These are phyloP conservation scores for Drosophila lini DNA, from an alignment of 1,140 invertebrate species.

Conservation along the genomic window DNA sequence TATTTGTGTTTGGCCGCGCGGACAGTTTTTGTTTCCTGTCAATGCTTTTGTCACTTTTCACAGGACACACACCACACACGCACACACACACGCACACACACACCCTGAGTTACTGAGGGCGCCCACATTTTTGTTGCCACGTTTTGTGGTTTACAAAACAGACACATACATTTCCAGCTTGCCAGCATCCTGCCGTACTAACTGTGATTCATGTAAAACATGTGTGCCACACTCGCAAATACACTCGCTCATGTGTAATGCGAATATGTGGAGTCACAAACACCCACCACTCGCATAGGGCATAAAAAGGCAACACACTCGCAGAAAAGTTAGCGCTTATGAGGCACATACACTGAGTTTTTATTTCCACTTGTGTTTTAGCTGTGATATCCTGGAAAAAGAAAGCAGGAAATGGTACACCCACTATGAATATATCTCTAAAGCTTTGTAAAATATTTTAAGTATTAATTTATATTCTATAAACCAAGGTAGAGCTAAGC, in stretches of 20 bases:
- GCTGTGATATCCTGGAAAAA: conserved; percentile 1
- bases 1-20: conserved; percentile 30
- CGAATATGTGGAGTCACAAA: conserved; percentile 31
- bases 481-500: no score
- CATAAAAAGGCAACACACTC: conserved; percentile 41
- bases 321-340: conserved; percentile 51
- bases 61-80: conserved; percentile 18
- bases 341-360: conserved; percentile 17
- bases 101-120: conserved; percentile 12
- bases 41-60: conserved; percentile 57
- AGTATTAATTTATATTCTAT: no score
- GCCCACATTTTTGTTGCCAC: conserved; percentile 54
- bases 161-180: conserved; percentile 39
- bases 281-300: conserved; percentile 1
- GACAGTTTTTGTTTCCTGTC: conserved; percentile 62
- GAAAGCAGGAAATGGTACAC: neutral
- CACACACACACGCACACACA: conserved; percentile 5
- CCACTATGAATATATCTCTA: neutral
- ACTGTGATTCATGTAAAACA: conserved; percentile 62
- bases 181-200: conserved; percentile 37
- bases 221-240: conserved; percentile 36
- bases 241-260: conserved; percentile 46
- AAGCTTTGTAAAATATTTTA: no score
- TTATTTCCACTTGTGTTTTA: conserved; percentile 37
- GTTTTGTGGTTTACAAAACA: conserved; percentile 49